Conservation (phyloP, 35 echinoderm and acorn worm species). For the Apostichopus japonicus region DNA sequence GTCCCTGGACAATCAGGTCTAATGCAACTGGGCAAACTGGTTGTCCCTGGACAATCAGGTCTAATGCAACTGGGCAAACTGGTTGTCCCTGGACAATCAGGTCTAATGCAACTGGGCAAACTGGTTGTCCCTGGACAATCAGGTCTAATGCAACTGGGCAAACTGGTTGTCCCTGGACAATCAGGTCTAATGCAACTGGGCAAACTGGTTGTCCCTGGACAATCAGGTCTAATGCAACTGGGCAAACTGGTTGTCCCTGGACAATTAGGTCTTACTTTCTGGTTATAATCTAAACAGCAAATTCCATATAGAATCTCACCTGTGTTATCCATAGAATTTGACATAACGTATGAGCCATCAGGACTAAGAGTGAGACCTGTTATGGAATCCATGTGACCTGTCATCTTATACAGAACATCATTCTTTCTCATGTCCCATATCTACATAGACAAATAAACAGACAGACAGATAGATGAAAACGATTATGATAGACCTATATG, state of each 20-base stretch:
- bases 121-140: too few species aligned
- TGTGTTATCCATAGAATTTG: slow-evolving; percentile 98
- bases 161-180: too few species aligned
- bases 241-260: neutral
- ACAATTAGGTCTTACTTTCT: neutral
- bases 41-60: neutral
- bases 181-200: too few species aligned
- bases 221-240: too few species aligned
- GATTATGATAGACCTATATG: neutral
- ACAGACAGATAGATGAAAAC: neutral
- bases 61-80: too few species aligned
- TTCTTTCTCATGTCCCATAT: slow-evolving; percentile 98
- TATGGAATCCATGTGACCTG: slow-evolving; percentile 87
- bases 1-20: neutral
- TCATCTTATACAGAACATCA: slow-evolving; percentile 91
- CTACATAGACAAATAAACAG: slow-evolving; percentile 62
- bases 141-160: too few species aligned
- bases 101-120: too few species aligned
- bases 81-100: too few species aligned
- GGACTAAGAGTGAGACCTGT: slow-evolving; percentile 84
- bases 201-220: too few species aligned
- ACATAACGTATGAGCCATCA: slow-evolving; percentile 92
- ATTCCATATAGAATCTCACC: slow-evolving; percentile 26
- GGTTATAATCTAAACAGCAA: too few species aligned
- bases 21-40: neutral